A percentile compares a stretch with the other conserved stretches of the same genome.
Conservation (phyloP, 2,888 invertebrate species). For the Chirona hameri region DNA sequence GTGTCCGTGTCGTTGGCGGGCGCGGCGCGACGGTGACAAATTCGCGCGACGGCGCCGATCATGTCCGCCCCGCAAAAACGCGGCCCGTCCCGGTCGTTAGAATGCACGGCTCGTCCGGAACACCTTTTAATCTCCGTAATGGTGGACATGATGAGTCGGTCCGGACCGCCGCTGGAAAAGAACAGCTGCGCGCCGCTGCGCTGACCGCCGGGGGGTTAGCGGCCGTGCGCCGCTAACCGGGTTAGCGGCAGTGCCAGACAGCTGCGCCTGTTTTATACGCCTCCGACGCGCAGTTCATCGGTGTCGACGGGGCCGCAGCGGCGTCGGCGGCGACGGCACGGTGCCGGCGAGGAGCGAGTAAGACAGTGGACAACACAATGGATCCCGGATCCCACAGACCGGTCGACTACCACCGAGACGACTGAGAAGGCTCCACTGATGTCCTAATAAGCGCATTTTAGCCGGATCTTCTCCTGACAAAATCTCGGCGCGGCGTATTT, state of each 20-base stretch:
- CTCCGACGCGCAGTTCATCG: background rate
- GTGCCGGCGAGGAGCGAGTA: no score
- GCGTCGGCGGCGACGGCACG: no score
- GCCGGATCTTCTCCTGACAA: no score
- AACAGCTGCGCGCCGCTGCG: background rate
- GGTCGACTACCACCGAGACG: no score
- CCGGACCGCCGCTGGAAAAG: background rate
- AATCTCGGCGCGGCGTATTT: no score
- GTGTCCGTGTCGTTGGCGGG: background rate
- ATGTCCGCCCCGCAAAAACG: background rate
- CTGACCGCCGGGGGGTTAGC: no score
- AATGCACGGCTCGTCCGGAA: background rate
- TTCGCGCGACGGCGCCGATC: background rate
- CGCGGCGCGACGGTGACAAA: background rate
- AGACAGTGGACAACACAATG: no score
- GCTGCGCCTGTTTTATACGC: background rate
- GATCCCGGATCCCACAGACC: no score
- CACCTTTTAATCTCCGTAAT: conserved; percentile 10
- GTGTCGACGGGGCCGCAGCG: background rate
- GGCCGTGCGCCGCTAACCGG: no score
- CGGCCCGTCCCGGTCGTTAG: background rate
- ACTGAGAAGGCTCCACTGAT: no score
- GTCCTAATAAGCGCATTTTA: no score
- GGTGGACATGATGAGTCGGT: background rate
- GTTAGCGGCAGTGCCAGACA: background rate